Evolutionary conservation across 53 echinoderm and acorn worm genomes (phyloP), one percentile per base, ranked within the genome.

Genomic region (Crossaster papposus): DNA sequence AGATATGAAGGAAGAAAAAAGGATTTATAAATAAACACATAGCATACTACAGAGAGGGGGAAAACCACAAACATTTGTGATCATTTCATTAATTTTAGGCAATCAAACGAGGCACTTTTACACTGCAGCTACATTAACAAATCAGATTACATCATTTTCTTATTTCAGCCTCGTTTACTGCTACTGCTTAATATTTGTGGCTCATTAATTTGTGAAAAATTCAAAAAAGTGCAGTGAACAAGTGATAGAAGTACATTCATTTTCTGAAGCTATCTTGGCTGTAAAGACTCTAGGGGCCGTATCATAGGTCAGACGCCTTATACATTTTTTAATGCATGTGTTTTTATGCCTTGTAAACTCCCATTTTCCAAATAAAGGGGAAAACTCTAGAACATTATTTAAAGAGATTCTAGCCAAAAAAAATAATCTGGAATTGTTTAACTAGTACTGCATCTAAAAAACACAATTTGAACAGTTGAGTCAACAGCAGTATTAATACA

Each of bases 151-250:
- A 68, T 28, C 11, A 68, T 14, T 34, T 20, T 70, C 4, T 44
- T 5, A 33, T 34, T 34, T 73, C 74, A 73, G 74, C 74, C 74
- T 73, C 74, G 35, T 73, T 73, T 36, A 73, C 13, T 18, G 29
- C 28, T 13, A 26, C 29, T 70, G 12, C 30, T 26, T 28, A 13
- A 29, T n/a, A 11, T 10, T 4, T 28, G 28, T 70, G 44, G 6
- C 6, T 9, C 44, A 44, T 44, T 44, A 44, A 5, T 7, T 44
- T 44, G 44, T 44, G 44, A 44, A 0, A 44, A 44, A 44, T 44
- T 44, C 44, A 44, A 44, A 44, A 5, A 44, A 44, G 44, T 44
- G 44, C 38, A 38, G 38, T 38, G 9, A 9, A 7, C 6, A 44
- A 9, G 9, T 44, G 44, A 44, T 5, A 44, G 44, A 7, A 44